Base-by-base conservation (phyloP, 2,888 invertebrate species). In the Meiosimyza decipiens region DNA sequence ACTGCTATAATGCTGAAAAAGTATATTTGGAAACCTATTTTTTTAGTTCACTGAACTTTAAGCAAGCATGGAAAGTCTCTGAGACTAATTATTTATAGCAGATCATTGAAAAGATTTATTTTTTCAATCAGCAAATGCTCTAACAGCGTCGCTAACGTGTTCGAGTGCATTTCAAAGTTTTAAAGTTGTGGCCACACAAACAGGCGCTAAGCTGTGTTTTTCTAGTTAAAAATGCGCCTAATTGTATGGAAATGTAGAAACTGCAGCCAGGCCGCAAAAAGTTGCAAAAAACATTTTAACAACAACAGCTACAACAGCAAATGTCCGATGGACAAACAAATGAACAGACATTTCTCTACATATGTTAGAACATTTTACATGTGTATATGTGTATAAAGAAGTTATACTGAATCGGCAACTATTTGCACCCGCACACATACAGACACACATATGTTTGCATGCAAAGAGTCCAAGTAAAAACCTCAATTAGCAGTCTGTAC, bases 401-500 rank as follows among this genome's bases (percentile, higher is more conserved):
- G 40, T 40, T 40, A 9, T 9, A 40, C 40, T 40, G 40, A 40
- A 40, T 40, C 9, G 40, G 60, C n/a, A 63, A 28, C 40, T 9
- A 33, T n/a, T 22, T 13, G 7, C 60, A 60, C 62, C 6, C 40
- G n/a, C 6, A 63, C 40, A 47, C 16, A 47, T 18, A 47, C 62
- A 62, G 3, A 62, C 47, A 33, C 62, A 40, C 40, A 33, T n/a
- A 62, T 49, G 49, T 40, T n/a, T n/a, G 6, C n/a, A 33, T 62
- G 40, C 12, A 62, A 15, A 62, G 40, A 63, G 47, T 40, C 40
- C 9, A 63, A 51, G 28, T 64, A 64, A 64, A 64, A 64, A 64
- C 64, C 64, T 67, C 68, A 68, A 68, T 68, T 68, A 68, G 68
- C 68, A 68, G 50, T 57, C 59, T 59, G 50, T 59, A 54, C 68